phyloP scores from a whole-genome alignment of 30 jellyfish, hydroid and myxozoan genomes.

The Sanderia malayensis region DNA sequence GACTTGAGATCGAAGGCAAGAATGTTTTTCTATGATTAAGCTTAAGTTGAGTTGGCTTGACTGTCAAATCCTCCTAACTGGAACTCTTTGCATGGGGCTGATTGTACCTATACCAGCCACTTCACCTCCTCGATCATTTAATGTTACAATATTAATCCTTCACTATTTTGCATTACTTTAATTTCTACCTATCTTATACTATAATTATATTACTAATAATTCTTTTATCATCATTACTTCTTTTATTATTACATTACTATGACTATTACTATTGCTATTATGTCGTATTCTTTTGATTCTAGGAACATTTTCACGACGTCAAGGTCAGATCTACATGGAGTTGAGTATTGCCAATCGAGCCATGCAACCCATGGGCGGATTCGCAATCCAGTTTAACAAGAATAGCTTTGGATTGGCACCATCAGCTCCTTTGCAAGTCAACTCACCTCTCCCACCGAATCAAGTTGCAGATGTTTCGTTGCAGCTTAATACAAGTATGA shows the following conservation, averaged over 20 bases:
- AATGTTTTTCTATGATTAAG: not conserved
- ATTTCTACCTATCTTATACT: too few species aligned
- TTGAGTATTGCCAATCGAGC: slow-evolving; percentile 85
- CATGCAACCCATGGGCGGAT: slow-evolving; percentile 91
- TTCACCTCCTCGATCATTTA: too few species aligned
- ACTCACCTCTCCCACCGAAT: slow-evolving; percentile 82
- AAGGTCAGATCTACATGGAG: slow-evolving; percentile 82
- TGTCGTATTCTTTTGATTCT: not conserved
- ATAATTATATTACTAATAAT: too few species aligned
- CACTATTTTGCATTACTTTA: too few species aligned
- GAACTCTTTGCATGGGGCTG: too few species aligned
- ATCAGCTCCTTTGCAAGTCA: slow-evolving; percentile 65
- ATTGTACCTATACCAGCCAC: too few species aligned
- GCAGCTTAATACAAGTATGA: slow-evolving; percentile 68
- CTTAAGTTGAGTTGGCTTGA: too few species aligned
- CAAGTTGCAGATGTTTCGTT: slow-evolving; percentile 82
- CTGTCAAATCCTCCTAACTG: too few species aligned
- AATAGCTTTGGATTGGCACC: slow-evolving; percentile 95
- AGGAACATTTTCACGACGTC: slow-evolving; percentile 95
- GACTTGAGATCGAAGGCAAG: slow-evolving; percentile 89
- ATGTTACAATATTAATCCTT: too few species aligned
- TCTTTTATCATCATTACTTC: too few species aligned
- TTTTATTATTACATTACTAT: too few species aligned
- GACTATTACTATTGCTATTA: too few species aligned
- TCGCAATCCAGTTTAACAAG: slow-evolving; percentile 89